Evolutionary conservation across 2,888 invertebrate genomes (phyloP), one percentile per base, ranked within the genome.

Genomic region (Minunthozetes semirufus): DNA sequence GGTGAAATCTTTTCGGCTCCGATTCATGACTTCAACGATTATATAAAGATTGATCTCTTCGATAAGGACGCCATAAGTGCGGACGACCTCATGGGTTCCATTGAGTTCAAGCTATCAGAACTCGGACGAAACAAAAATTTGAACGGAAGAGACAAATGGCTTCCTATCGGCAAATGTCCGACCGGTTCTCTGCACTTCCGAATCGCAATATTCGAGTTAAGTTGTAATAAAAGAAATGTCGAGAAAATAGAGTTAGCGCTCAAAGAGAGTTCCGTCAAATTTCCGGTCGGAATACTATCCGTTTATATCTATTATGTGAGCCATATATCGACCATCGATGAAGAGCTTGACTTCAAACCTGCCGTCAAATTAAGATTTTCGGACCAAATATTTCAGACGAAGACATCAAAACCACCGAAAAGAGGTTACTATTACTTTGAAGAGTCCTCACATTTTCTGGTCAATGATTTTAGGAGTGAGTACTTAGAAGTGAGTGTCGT

Each of bases 71-170:
- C 50, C 19, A 3, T 74, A 5, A 73, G 38, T 27, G 9, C 1
- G 0, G 68, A 74, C n/a, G 74, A 74, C 48, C 42, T 74, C 6
- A 74, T 74, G 29, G 74, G 74, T 66, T 74, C 48, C 3, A 33
- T 74, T 25, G 68, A 68, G 17, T 68, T 74, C 53, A 25, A 48
- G 4, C 17, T 74, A 11, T 42, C 46, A 48, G 46, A 68, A 2
- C 17, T 74, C n/a, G 46, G 25, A 5, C 5, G 17, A n/a, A 66
- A 74, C 15, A 46, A n/a, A 2, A 48, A 68, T 68, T 13, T 74
- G 13, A 74, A 74, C 46, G 74, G 74, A 17, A 46, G 13, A 48
- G 74, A 74, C 68, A 74, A 74, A 46, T 74, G 74, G 74, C 46
- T 74, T 11, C 74, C 74, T 1, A 27, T 74, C 3, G 48, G 66